Evolutionary conservation across 2,888 invertebrate genomes (phyloP).

Genomic region (Drosophila ezoana): DNA sequence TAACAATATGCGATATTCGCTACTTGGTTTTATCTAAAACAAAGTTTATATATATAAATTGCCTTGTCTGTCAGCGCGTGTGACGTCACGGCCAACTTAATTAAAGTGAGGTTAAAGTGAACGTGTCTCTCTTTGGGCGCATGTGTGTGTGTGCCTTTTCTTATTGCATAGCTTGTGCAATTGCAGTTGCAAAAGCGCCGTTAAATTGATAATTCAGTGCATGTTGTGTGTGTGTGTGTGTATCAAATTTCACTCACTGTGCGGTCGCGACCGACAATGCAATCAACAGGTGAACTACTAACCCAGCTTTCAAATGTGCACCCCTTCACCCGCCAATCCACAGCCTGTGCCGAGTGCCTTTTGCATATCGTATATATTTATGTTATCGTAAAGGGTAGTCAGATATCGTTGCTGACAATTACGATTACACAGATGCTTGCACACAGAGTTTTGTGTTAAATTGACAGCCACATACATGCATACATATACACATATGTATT

Average conservation of each 20-base stretch:
- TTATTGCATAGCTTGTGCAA: conserved; percentile 41
- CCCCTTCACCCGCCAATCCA: not conserved
- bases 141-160: not conserved
- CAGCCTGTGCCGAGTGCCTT: conserved; percentile 1
- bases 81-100: conserved; percentile 41
- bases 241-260: conserved; percentile 59
- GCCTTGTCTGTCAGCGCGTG: conserved; percentile 21
- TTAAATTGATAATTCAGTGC: conserved; percentile 33
- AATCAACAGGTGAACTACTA: conserved; percentile 68
- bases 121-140: conserved; percentile 6
- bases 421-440: conserved; percentile 47
- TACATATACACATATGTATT: not conserved
- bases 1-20: not conserved
- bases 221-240: conserved; percentile 18
- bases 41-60: not conserved
- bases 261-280: conserved; percentile 40
- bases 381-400: not conserved
- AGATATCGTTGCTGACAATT: conserved; percentile 30
- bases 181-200: conserved; percentile 48
- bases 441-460: conserved; percentile 19
- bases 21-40: not conserved
- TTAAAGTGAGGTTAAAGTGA: conserved; percentile 12
- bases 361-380: not conserved
- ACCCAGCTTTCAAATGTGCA: conserved; percentile 53
- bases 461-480: not conserved